Evolutionary conservation across 2,888 invertebrate species (phyloP), one percentile per base, ranked within the genome.

Genomic region (Isoperla grammatica): DNA sequence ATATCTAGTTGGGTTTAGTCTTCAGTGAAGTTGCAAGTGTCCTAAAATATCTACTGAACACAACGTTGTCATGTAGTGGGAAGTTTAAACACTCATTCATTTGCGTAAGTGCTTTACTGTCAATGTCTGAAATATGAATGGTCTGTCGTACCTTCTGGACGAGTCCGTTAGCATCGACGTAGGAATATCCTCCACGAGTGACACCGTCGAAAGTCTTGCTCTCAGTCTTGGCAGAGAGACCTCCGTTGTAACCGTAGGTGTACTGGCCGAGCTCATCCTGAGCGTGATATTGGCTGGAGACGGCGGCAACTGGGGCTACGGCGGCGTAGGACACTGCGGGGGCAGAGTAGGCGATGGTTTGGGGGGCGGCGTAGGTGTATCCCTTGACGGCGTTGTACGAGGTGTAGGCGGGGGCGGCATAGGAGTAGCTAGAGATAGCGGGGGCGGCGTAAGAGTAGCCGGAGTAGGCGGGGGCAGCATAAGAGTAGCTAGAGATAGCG

Each of bases 121-220:
- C 8, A 29, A 8, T 29, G 29, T 29, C 29, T n/a, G n/a, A n/a
- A n/a, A n/a, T n/a, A n/a, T n/a, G 8, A 29, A 8, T 29, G 29
- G 4, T 29, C 5, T 8, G 5, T 29, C 29, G 23, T n/a, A 50
- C 73, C 35, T 70, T 75, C 65, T 78, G 77, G 46, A 78, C 69
- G 8, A 71, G 65, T 5, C 78, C 78, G 56, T 72, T 68, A 5
- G 69, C 71, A 70, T 87, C 86, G 59, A 86, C 79, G 70, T 86
- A 87, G 40, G 84, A 83, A 70, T 86, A 87, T 45, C 81, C 82
- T 50, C 85, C 85, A 61, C 79, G 77, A 3, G 82, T 83, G 13
- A 81, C 78, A 12, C 85, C 85, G 68, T 84, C 82, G 45, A 54
- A 56, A 55, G 60, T 58, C 55, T 60, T 58, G 56, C 80, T 75